Conservation (phyloP, 2,888 invertebrate genomes). For the Brachyopa scutellaris region DNA sequence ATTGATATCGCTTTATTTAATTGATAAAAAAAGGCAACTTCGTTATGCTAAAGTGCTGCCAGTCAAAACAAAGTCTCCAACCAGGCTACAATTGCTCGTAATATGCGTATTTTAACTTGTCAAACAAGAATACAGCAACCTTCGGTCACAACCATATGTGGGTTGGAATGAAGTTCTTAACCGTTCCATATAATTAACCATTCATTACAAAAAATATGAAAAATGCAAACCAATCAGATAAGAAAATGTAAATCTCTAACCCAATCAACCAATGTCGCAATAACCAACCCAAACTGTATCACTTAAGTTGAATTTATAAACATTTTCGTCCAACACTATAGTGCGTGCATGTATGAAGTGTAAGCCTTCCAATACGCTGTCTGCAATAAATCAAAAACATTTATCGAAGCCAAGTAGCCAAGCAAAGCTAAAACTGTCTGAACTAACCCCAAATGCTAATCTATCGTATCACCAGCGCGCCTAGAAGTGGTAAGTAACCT, state of each 20-base stretch:
- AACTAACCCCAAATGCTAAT: constrained; percentile 27
- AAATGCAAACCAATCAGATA: constrained; percentile 16
- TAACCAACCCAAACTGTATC: constrained; percentile 43
- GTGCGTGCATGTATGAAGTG: too few species aligned
- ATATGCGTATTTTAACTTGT: too few species aligned
- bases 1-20: too few species aligned
- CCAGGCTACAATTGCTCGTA: too few species aligned
- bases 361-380: constrained; percentile 7
- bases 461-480: not conserved
- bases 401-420: constrained; percentile 18
- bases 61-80: too few species aligned
- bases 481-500: constrained; percentile 7
- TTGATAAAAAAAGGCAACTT: too few species aligned
- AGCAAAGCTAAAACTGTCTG: not conserved
- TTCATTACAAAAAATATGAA: not conserved
- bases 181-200: too few species aligned
- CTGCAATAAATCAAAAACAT: constrained; percentile 42
- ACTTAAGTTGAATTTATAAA: constrained; percentile 9
- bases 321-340: constrained; percentile 5
- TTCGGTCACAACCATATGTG: too few species aligned
- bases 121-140: too few species aligned
- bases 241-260: constrained; percentile 26
- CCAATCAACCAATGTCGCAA: constrained; percentile 33
- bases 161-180: too few species aligned
- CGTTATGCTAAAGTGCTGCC: too few species aligned